Percentiles rank a stretch among this genome's conserved stretches.
These are phyloP conservation scores for Cryptocephalus moraei DNA, from an alignment of 2,888 invertebrate genomes.

Conservation along the genomic window DNA sequence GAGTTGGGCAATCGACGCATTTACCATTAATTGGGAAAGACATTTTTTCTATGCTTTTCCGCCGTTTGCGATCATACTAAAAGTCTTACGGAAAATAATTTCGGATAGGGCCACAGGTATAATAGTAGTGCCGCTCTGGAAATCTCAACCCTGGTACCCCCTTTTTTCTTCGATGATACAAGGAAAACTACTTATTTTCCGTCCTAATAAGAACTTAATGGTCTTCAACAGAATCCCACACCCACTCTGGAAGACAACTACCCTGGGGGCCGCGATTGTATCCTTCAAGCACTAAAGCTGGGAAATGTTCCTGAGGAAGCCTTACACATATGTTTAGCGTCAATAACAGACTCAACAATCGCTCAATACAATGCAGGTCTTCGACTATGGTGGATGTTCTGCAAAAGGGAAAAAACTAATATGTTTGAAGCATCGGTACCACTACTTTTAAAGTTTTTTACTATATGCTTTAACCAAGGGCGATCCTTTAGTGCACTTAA, in stretches of 20 bases:
- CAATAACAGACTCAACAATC: neutral
- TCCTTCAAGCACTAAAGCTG: neutral
- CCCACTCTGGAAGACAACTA: neutral
- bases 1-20: slow-evolving; percentile 17
- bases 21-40: slow-evolving; percentile 13
- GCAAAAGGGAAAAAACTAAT: neutral
- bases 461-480: slow-evolving; percentile 2
- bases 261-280: neutral
- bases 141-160: too few species aligned
- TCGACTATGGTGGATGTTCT: slow-evolving; percentile 1
- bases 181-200: neutral
- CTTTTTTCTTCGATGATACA: too few species aligned
- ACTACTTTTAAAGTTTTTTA: slow-evolving; percentile 4
- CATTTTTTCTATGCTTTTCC: slow-evolving; percentile 8
- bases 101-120: slow-evolving; percentile 19
- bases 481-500: slow-evolving; percentile 3
- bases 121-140: neutral
- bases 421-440: slow-evolving; percentile 1
- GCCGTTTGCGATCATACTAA: slow-evolving; percentile 19
- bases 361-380: neutral
- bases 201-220: neutral
- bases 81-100: slow-evolving; percentile 20
- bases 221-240: neutral
- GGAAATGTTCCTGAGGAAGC: neutral
- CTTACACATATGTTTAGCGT: neutral